phyloP scores from a whole-genome alignment of 1,140 invertebrate genomes.

The Camponotus pennsylvanicus region DNA sequence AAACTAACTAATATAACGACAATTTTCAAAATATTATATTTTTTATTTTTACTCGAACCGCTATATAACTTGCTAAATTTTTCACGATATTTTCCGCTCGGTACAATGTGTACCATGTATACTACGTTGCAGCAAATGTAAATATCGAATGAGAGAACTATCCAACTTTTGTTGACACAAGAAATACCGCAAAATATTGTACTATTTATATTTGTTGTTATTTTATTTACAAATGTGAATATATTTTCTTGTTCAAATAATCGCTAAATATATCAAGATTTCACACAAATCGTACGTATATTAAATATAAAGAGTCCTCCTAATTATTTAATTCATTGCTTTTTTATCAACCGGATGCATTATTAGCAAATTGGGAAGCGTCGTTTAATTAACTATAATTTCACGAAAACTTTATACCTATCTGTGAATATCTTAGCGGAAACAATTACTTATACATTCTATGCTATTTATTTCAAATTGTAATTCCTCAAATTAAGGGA shows the following conservation, averaged over 20 bases:
- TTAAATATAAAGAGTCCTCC: neutral
- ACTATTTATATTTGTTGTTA: conserved; percentile 13
- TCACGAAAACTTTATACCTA: neutral
- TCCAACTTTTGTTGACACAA: conserved; percentile 42
- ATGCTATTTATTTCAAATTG: neutral
- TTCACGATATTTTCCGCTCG: conserved; percentile 6
- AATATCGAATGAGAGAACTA: conserved; percentile 38
- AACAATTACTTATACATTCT: neutral
- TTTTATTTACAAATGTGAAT: conserved; percentile 13
- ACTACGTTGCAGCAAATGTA: neutral
- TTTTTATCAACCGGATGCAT: neutral
- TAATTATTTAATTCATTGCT: neutral
- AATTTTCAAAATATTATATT: neutral
- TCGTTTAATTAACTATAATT: neutral
- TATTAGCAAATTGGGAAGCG: neutral
- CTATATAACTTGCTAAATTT: conserved; percentile 17
- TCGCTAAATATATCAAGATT: neutral
- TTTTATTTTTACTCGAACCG: neutral
- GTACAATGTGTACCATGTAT: neutral
- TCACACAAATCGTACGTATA: neutral
- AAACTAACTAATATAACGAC: neutral
- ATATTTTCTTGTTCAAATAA: conserved; percentile 20
- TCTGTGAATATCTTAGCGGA: neutral
- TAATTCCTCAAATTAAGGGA: neutral
- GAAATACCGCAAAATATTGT: conserved; percentile 41